Conservation (phyloP, 2,113 vertebrate genomes). For the Hucho hucho region DNA sequence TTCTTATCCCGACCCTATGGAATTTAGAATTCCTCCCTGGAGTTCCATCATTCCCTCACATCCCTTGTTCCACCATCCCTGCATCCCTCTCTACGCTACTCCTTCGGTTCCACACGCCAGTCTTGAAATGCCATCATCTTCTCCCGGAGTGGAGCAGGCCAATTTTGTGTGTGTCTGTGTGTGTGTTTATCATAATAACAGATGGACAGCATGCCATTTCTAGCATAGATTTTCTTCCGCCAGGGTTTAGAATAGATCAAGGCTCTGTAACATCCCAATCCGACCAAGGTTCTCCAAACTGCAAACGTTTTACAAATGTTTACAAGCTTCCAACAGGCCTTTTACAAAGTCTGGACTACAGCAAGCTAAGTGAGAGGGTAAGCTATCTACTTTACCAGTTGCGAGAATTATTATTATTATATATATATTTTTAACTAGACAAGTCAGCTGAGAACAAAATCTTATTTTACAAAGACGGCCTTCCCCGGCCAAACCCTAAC, state of each 20-base stretch:
- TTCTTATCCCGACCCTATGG: slow-evolving; percentile 31
- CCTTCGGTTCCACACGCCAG: slow-evolving; percentile 20
- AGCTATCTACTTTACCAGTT: slow-evolving; percentile 17
- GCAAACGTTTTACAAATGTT: not conserved
- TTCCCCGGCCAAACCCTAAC: too few relatives aligned
- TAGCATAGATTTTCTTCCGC: slow-evolving; percentile 7
- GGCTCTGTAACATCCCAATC: slow-evolving; percentile 17
- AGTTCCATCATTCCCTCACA: slow-evolving; percentile 10
- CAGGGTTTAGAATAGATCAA: slow-evolving; percentile 16
- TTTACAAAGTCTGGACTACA: slow-evolving; percentile 33
- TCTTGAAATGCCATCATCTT: slow-evolving; percentile 70
- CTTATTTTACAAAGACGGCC: too few relatives aligned
- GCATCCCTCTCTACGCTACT: not conserved
- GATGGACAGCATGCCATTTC: slow-evolving; percentile 33
- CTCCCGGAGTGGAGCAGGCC: slow-evolving; percentile 23
- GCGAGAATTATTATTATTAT: not conserved
- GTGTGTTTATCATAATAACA: slow-evolving; percentile 9
- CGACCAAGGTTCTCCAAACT: slow-evolving; percentile 10
- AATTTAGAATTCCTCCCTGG: slow-evolving; percentile 34
- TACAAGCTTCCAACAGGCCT: slow-evolving; percentile 7
- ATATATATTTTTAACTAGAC: too few relatives aligned
- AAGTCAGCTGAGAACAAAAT: not conserved
- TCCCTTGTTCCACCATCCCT: not conserved
- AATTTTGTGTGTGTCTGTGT: slow-evolving; percentile 21
- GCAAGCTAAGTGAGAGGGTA: not conserved